Evolutionary conservation across 2,888 invertebrate genomes (phyloP).

Genomic region (Alloplasta piceator): DNA sequence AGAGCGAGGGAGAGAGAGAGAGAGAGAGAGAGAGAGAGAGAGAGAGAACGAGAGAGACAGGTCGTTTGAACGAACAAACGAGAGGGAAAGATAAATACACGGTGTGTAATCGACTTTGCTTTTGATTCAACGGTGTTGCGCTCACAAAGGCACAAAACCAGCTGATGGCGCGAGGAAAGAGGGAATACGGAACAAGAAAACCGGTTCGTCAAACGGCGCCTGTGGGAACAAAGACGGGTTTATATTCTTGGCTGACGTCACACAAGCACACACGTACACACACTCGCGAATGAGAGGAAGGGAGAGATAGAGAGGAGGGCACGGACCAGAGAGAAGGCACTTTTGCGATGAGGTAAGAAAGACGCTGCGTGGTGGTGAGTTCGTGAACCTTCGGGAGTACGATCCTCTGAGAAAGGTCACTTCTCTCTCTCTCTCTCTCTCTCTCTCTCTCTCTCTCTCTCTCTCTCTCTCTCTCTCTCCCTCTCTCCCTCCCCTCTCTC

Average conservation of each 20-base stretch:
- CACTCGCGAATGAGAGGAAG: constrained; percentile 72
- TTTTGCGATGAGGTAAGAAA: constrained; percentile 54
- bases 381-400: constrained; percentile 55
- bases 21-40: constrained; percentile 20
- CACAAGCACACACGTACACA: constrained; percentile 50
- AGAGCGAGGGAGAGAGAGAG: too few relatives aligned
- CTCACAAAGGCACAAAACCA: constrained; percentile 70
- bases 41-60: neutral
- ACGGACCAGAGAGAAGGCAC: constrained; percentile 46
- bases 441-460: constrained; percentile 2
- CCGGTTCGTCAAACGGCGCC: constrained; percentile 79
- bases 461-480: constrained; percentile 2
- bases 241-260: constrained; percentile 78
- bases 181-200: constrained; percentile 75
- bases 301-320: constrained; percentile 54
- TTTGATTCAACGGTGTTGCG: constrained; percentile 64
- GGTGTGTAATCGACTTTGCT: constrained; percentile 24
- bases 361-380: constrained; percentile 56
- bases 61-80: constrained; percentile 34
- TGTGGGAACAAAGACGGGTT: constrained; percentile 82
- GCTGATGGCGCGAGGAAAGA: constrained; percentile 73
- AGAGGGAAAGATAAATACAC: constrained; percentile 38
- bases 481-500: neutral
- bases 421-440: constrained; percentile 1
- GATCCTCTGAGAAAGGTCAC: constrained; percentile 40